Evolutionary conservation across 2,888 invertebrate species (phyloP), one percentile per base, ranked within the genome.

Genomic region (Dicroscelio sp.): DNA sequence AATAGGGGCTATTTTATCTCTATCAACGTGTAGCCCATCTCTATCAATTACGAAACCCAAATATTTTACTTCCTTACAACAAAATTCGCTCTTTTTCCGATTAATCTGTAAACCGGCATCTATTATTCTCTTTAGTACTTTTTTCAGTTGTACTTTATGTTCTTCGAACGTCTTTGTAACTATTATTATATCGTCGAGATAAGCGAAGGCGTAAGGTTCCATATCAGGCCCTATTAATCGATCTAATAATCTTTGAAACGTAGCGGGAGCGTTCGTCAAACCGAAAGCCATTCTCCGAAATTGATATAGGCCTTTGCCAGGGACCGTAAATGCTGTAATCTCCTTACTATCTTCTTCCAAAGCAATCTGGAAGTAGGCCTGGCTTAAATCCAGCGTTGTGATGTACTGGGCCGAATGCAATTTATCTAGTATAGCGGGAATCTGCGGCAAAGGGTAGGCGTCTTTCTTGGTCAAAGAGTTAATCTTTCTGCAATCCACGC

Each of bases 311-410:
- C 91, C 27, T 38, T 17, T 20, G 25, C 82, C 88, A 3, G 87
- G 89, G 0, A 92, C 88, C 0, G 76, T 67, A 43, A 76, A 76
- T 2, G 58, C 76, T 5, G 76, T 58, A 2, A 55, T n/a, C 38
- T 58, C 58, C n/a, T 27, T 58, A 76, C 76, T 76, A 35, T 23
- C 25, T 17, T 58, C 10, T 4, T 3, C 25, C 17, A 76, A 31
- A 8, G 43, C 55, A 23, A 75, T 55, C 25, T 55, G 73, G 17
- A 55, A 55, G n/a, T 75, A 75, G 4, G 76, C 76, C 5, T 92
- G 91, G 35, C 92, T 94, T 12, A 94, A 71, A 85, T 96, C 96
- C 0, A 96, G 73, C 1, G 71, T 71, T 2, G 71, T 48, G 20
- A 71, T 71, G n/a, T 23, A 71, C 20, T 71, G 48, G 23, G 71